These are phyloP conservation scores for Felis chaus DNA, from an alignment of 2,113 vertebrate genomes.

Conservation along the genomic window DNA sequence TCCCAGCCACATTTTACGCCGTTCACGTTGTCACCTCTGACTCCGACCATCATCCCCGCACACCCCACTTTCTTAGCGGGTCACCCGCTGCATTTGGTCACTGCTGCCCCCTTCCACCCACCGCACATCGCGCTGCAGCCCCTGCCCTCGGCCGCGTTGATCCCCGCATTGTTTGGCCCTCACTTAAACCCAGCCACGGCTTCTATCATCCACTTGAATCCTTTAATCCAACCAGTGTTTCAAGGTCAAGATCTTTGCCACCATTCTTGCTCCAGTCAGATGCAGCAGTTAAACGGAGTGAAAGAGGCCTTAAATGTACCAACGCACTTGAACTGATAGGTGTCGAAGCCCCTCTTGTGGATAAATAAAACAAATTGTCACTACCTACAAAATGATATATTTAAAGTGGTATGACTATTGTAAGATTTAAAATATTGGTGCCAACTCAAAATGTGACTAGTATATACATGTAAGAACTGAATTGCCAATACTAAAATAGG, in stretches of 20 bases:
- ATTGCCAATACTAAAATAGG: slow-evolving; percentile 6
- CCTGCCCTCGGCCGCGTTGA: slow-evolving; percentile 81
- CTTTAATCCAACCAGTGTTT: slow-evolving; percentile 86
- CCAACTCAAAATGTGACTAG: slow-evolving; percentile 6
- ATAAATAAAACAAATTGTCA: slow-evolving; percentile 57
- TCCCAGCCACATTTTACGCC: slow-evolving; percentile 88
- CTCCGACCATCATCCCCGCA: slow-evolving; percentile 83
- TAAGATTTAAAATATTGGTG: slow-evolving; percentile 35
- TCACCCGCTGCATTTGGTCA: slow-evolving; percentile 84
- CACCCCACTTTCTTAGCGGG: slow-evolving; percentile 85
- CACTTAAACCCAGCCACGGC: slow-evolving; percentile 82
- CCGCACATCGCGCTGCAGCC: slow-evolving; percentile 86
- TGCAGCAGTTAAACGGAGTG: slow-evolving; percentile 74
- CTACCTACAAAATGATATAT: slow-evolving; percentile 4
- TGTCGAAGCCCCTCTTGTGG: not conserved
- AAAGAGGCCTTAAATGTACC: slow-evolving; percentile 82
- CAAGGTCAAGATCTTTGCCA: slow-evolving; percentile 87
- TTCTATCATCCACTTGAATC: slow-evolving; percentile 85
- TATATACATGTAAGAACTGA: not conserved
- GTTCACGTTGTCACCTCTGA: slow-evolving; percentile 83
- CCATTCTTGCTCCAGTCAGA: slow-evolving; percentile 82
- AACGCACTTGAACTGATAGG: slow-evolving; percentile 76
- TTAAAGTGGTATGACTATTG: slow-evolving; percentile 44
- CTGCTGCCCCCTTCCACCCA: slow-evolving; percentile 82
- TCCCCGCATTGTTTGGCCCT: slow-evolving; percentile 87